These are phyloP conservation scores for Mareca penelope DNA, from an alignment of 2,797 vertebrate genomes.

Conservation along the genomic window DNA sequence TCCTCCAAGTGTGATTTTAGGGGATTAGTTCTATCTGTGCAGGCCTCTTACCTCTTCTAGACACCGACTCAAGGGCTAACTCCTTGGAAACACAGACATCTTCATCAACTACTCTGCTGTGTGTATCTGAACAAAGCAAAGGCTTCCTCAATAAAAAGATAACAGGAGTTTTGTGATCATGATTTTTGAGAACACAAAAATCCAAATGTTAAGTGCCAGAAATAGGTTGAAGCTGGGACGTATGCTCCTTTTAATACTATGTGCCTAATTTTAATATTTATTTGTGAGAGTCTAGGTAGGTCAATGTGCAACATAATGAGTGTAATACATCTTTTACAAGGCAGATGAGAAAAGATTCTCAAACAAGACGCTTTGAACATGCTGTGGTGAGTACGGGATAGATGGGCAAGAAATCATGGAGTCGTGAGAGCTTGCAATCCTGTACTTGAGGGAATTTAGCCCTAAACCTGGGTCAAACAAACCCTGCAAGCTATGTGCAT, in stretches of 20 bases:
- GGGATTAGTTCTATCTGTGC: not conserved
- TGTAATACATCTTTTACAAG: not conserved
- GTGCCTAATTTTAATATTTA: not conserved
- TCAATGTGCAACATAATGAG: not conserved
- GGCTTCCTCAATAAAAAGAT: not conserved
- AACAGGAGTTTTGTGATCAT: not conserved
- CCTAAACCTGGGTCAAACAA: not conserved
- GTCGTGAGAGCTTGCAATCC: not conserved
- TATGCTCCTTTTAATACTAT: not conserved
- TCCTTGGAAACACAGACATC: not conserved
- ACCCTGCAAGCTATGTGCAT: not conserved
- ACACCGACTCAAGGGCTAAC: not conserved
- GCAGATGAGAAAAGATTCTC: not conserved
- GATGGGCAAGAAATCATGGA: not conserved
- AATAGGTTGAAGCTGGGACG: not conserved
- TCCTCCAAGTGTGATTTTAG: not conserved
- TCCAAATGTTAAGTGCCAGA: not conserved
- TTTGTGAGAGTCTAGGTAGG: not conserved
- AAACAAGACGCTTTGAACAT: not conserved
- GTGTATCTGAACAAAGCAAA: not conserved
- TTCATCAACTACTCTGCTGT: accelerated
- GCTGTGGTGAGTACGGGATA: not conserved
- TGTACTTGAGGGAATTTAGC: not conserved
- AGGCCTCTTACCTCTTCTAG: not conserved
- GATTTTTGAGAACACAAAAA: not conserved